Evolutionary conservation across 1,140 invertebrate species (phyloP).

Genomic region (Lepidurus apus): DNA sequence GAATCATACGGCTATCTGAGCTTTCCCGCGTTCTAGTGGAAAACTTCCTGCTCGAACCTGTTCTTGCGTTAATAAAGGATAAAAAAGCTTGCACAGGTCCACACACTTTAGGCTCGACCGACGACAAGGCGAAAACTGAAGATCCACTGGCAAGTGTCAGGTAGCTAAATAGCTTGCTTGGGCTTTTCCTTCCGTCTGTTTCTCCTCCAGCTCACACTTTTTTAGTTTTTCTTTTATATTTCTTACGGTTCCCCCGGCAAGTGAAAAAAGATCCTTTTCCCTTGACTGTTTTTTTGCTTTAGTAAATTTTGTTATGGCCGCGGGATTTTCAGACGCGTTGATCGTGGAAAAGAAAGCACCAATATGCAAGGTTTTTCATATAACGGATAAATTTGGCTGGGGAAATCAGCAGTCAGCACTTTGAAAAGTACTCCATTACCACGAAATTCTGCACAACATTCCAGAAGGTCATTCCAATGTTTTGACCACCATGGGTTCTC

Average conservation of each 20-base stretch:
- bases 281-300: not conserved
- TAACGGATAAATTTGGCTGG: conserved; percentile 1
- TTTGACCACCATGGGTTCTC: conserved; percentile 1
- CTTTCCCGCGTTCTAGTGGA: not conserved
- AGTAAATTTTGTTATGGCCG: not conserved
- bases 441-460: not conserved
- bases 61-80: not conserved
- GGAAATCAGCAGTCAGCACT: not conserved
- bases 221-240: not conserved
- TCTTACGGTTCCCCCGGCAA: not conserved
- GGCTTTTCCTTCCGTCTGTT: not conserved
- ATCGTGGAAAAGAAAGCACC: not conserved
- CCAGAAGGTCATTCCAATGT: not conserved
- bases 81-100: not conserved
- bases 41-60: not conserved
- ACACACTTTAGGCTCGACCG: conserved; percentile 6
- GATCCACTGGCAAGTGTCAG: conserved; percentile 17
- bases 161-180: conserved; percentile 2
- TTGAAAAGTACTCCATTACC: not conserved
- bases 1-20: not conserved
- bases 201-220: conserved; percentile 7
- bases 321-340: not conserved
- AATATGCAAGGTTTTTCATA: not conserved
- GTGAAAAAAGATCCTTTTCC: not conserved
- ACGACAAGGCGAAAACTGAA: conserved; percentile 13